phyloP scores from a whole-genome alignment of 2,797 vertebrate genomes.

The Petrocephalus schoutedeni region DNA sequence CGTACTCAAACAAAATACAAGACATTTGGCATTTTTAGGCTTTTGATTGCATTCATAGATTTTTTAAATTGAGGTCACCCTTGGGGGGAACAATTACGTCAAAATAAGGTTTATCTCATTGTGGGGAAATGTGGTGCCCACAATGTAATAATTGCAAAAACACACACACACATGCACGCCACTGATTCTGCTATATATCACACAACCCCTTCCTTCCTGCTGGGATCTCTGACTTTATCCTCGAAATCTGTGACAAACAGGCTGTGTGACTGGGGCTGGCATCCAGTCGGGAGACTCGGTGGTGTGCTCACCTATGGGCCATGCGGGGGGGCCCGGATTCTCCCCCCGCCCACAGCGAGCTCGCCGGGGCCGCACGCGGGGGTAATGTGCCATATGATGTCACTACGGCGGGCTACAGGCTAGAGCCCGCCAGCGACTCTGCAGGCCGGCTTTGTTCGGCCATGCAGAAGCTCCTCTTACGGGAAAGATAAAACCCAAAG shows the following conservation, averaged over 20 bases:
- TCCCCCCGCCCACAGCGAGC: neutral
- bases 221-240: neutral
- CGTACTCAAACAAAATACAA: too few relatives aligned
- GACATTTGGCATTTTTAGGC: too few relatives aligned
- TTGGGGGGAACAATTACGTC: too few relatives aligned
- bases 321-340: neutral
- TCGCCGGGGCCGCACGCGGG: slow-evolving; percentile 8
- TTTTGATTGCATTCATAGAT: too few relatives aligned
- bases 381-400: slow-evolving; percentile 14
- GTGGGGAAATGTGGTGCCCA: neutral
- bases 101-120: neutral
- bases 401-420: neutral
- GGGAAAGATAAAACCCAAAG: neutral
- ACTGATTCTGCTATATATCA: neutral
- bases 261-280: neutral
- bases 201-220: neutral
- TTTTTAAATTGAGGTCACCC: too few relatives aligned
- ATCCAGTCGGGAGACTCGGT: neutral
- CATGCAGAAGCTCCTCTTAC: too few relatives aligned
- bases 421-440: neutral
- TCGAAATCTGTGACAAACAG: neutral
- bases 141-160: too few relatives aligned
- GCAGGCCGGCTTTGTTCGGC: neutral
- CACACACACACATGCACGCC: neutral
- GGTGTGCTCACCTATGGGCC: neutral